These are phyloP conservation scores for Phoeniculus purpureus DNA, from an alignment of 2,797 vertebrate species.

Conservation along the genomic window DNA sequence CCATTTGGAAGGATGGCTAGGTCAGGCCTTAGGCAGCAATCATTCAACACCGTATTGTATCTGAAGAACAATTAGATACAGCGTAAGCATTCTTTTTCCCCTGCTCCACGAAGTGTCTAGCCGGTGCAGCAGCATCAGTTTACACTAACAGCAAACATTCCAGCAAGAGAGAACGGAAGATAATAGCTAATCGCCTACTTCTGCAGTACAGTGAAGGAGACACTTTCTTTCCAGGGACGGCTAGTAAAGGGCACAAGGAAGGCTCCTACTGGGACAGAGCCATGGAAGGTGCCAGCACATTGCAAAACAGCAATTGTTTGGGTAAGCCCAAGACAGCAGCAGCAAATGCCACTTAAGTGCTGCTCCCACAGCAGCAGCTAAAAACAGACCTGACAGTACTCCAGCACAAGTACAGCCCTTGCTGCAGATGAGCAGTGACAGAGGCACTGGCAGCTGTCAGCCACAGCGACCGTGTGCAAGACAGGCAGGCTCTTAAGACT, in stretches of 20 bases:
- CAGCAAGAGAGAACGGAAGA: neutral
- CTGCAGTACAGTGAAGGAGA: neutral
- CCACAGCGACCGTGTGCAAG: neutral
- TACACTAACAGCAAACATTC: neutral
- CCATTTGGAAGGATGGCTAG: slow-evolving; percentile 87
- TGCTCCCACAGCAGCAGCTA: neutral
- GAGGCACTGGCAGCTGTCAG: neutral
- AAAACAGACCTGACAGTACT: neutral
- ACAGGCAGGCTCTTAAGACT: neutral
- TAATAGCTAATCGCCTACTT: neutral
- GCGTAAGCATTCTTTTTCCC: neutral
- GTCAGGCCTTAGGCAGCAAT: slow-evolving; percentile 89
- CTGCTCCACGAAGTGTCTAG: neutral
- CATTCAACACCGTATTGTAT: slow-evolving; percentile 87
- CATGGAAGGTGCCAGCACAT: neutral
- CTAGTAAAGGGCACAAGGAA: neutral
- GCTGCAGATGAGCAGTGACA: neutral
- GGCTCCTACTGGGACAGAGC: neutral
- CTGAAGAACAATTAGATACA: slow-evolving; percentile 70
- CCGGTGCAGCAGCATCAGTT: neutral
- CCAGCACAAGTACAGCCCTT: neutral
- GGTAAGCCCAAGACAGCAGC: neutral
- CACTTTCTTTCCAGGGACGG: neutral
- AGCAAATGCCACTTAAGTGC: neutral
- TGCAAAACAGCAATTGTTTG: neutral